Base-by-base conservation (phyloP, 2,113 vertebrate species). In the Seriola aureovittata region DNA sequence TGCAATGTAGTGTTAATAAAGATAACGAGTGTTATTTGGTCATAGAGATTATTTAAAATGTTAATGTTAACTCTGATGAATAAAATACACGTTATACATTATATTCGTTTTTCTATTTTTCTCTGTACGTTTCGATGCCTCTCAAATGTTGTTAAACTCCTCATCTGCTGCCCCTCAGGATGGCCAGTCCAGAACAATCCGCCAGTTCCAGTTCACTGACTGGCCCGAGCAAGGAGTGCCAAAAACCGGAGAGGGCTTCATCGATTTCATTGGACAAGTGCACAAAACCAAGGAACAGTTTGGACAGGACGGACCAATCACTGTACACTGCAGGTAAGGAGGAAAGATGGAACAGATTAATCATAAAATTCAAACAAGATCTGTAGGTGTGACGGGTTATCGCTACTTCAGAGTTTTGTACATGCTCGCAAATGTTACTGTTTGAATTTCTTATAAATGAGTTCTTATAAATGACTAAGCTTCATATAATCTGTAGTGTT, bases 241-340 rank as follows among this genome's bases (percentile, higher is more conserved):
- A 94, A 99, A 99, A 95, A 98, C 98, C 0, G 98, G 98, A 13
- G 98, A 99, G 86, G 98, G 98, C 82, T 99, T 99, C 95, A 99
- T 99, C 1, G 97, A 99, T 92, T 99, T 99, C 93, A 99, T 99
- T 0, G 98, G 98, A 60, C 98, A 99, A 89, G 98, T 99, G 89
- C 97, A 99, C 93, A 99, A 99, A 95, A 99, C 97, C 86, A 99
- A 99, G 96, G 97, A 99, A 83, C 98, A 99, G 93, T 99, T 99
- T 0, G 98, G 98, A 77, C 98, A 99, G 93, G 98, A 99, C 0
- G 98, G 98, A 82, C 98, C 98, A 87, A 99, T 99, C 94, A 97
- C 97, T 0, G 97, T 99, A 85, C 98, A 99, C 93, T 99, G 98
- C 96, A 99, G 98, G 98, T 99, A 73, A 89, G 91, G 29, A 71